These are phyloP conservation scores for Otocyon megalotis DNA, from an alignment of 2,113 vertebrate genomes.

Conservation along the genomic window DNA sequence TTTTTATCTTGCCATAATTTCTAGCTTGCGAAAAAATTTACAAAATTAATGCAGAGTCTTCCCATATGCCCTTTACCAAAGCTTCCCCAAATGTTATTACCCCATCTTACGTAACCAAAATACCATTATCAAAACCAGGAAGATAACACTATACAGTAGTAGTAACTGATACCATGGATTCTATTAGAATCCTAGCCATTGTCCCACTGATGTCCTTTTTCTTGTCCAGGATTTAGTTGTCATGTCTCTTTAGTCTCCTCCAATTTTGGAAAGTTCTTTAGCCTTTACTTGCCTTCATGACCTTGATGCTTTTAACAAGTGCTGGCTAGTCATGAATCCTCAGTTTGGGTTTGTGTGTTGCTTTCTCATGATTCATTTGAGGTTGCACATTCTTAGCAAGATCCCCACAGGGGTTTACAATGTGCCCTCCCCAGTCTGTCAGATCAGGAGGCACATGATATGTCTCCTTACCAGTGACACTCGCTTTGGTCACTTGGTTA, in stretches of 20 bases:
- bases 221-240: neutral
- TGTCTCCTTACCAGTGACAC: neutral
- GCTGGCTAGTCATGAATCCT: neutral
- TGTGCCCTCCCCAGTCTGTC: neutral
- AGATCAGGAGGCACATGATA: neutral
- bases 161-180: neutral
- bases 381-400: neutral
- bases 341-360: neutral
- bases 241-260: neutral
- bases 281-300: neutral
- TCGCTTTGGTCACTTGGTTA: neutral
- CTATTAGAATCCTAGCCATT: accelerated
- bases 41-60: neutral
- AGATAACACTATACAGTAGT: neutral
- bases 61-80: neutral
- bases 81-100: neutral
- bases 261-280: neutral
- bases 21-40: neutral
- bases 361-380: neutral
- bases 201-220: neutral
- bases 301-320: neutral
- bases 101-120: neutral
- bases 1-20: constrained; percentile 43
- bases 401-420: neutral
- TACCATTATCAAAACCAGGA: neutral